Base-by-base conservation (phyloP, 2,113 vertebrate species). In the Carassius carassius region DNA sequence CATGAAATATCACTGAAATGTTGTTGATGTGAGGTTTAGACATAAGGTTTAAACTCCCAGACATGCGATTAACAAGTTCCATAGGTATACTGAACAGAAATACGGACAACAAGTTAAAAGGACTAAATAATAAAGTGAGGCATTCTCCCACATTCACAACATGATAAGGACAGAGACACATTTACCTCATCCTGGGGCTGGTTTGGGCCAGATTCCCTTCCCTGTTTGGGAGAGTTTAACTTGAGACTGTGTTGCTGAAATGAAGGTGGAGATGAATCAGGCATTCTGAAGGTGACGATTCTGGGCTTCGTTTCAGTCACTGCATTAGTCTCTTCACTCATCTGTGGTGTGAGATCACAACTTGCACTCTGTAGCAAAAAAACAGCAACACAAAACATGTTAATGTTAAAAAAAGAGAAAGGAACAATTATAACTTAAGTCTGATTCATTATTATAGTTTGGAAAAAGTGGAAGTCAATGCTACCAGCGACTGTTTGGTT, bases 111-210 rank as follows among this genome's bases (percentile, higher is more conserved):
- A 5, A 21, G 1, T 11, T 3, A 37, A 11, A 21, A 21, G 35
- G 17, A 70, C 4, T 9, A 37, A 70, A 60, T 2, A 9, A 69
- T 69, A 35, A 25, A 25, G 60, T 6, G 29, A 9, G 32, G 23
- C 47, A 29, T 3, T 51, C 5, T 3, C 13, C 23, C 23, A 11
- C 0, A 4, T 54, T 76, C n/a, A 76, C 51, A 77, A 25, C 4
- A 60, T 3, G 19, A 62, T 60, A 60, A n/a, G 13, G 29, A 35
- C 56, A 41, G 56, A 60, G 2, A 73, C 32, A 60, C 10, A 82
- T 35, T 63, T 25, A 86, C 84, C 78, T 75, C 21, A 5, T 81
- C 29, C 3, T 41, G 77, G 29, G 21, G 7, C 78, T 81, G 23
- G 25, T 76, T 7, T 29, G 25, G 11, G 37, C 21, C 70, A 4